These are phyloP conservation scores for Esox masquinongy DNA, from an alignment of 2,797 vertebrate genomes.

Conservation along the genomic window DNA sequence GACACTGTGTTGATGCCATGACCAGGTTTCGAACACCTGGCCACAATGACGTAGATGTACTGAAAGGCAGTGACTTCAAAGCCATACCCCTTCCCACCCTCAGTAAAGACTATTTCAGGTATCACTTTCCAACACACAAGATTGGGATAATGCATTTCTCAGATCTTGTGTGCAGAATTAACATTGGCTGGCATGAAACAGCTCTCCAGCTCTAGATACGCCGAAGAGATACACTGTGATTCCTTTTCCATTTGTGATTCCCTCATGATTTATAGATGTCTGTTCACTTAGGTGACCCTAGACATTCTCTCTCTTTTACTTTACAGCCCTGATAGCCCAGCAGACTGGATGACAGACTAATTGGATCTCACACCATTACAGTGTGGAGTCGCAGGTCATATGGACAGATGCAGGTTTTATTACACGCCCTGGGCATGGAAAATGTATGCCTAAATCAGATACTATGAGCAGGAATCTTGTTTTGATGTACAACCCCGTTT, in stretches of 20 bases:
- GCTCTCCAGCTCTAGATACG: conserved; percentile 19
- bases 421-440: not conserved
- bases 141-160: conserved; percentile 19
- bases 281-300: not conserved
- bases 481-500: too few species aligned
- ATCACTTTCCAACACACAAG: not conserved
- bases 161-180: not conserved
- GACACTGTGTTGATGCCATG: too few species aligned
- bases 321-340: not conserved
- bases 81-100: not conserved
- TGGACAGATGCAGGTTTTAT: not conserved
- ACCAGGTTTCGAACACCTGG: too few species aligned
- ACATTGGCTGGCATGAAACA: conserved; percentile 16
- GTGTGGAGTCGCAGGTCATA: not conserved
- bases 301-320: not conserved
- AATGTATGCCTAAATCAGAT: not conserved
- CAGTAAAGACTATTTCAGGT: not conserved
- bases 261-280: not conserved
- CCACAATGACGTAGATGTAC: too few species aligned
- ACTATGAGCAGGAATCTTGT: too few species aligned
- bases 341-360: not conserved
- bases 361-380: conserved; percentile 1
- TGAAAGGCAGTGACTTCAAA: too few species aligned
- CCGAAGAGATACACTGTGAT: conserved; percentile 16
- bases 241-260: conserved; percentile 1